Base-by-base conservation (phyloP, 2,888 invertebrate species). In the Andrena flavipes region DNA sequence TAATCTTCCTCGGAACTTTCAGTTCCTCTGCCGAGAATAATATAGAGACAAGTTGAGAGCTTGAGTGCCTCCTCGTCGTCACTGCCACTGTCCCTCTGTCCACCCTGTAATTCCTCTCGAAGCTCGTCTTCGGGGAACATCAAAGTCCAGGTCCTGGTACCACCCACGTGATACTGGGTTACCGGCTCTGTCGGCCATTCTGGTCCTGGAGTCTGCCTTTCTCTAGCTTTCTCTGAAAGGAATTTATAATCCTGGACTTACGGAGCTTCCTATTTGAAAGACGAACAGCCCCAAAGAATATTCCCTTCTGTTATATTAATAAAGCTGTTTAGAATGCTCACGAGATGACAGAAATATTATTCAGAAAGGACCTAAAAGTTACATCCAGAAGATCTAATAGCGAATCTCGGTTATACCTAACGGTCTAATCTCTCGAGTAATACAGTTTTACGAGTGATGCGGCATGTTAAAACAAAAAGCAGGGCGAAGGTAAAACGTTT, bases 141-240 rank as follows among this genome's bases (percentile, higher is more conserved):
- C 30, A 90, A 73, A 29, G 77, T 82, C 91, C 91, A 91, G 0
- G 78, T 88, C 51, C 71, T 76, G 0, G 91, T 90, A 5, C 90
- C 91, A 5, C 91, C 91, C 13, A 88, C 67, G 65, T 91, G 89
- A 63, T 86, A 90, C 10, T 68, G 83, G 4, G 84, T 88, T 20
- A 82, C 77, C 67, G 60, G 67, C 33, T 91, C 91, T 0, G 90
- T 91, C 0, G 91, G 91, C 91, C 91, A 91, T 42, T 87, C 71
- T 4, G 83, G 70, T 20, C 89, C 88, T 4, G 91, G 75, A 16
- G 74, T 42, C 7, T 56, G 29, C 26, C 69, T 59, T 0, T 7
- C 48, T 59, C 69, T 59, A 1, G 1, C 49, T 48, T n/a, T 16
- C 1, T n/a, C 62, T 75, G n/a, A 51, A 67, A 51, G 20, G 26